These are phyloP conservation scores for Ophion ellenae DNA, from an alignment of 2,888 invertebrate species.

Conservation along the genomic window DNA sequence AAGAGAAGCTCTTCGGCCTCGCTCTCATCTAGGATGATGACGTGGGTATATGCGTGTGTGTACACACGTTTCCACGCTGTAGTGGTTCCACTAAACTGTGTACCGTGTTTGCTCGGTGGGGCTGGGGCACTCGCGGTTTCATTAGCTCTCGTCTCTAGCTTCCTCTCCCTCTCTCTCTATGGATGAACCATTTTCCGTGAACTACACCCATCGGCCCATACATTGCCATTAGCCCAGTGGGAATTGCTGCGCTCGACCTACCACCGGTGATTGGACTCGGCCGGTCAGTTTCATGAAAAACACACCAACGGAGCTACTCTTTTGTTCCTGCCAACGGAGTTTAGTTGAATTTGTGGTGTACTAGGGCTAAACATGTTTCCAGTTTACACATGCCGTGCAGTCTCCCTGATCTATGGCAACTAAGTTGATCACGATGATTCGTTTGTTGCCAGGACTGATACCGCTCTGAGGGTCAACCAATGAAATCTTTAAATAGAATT, in stretches of 20 bases:
- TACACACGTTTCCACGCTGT: slow-evolving; percentile 37
- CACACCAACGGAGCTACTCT: not conserved
- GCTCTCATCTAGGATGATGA: slow-evolving; percentile 12
- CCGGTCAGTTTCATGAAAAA: slow-evolving; percentile 35
- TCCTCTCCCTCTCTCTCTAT: not conserved
- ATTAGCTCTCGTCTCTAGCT: slow-evolving; percentile 47
- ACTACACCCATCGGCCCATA: slow-evolving; percentile 27
- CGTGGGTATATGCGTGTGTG: not conserved
- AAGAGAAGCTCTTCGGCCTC: slow-evolving; percentile 15
- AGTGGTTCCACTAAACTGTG: slow-evolving; percentile 44
- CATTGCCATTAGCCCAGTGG: slow-evolving; percentile 2
- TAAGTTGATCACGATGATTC: too few relatives aligned
- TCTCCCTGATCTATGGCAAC: not conserved
- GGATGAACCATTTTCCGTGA: slow-evolving; percentile 42
- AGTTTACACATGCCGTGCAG: not conserved
- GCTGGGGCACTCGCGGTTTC: slow-evolving; percentile 55
- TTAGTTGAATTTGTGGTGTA: slow-evolving; percentile 4
- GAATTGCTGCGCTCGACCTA: not conserved
- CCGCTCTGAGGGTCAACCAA: too few relatives aligned
- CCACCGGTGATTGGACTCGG: slow-evolving; percentile 2
- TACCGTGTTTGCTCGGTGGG: slow-evolving; percentile 51
- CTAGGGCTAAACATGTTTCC: not conserved
- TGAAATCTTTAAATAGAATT: too few relatives aligned
- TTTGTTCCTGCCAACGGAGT: slow-evolving; percentile 15
- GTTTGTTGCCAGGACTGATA: too few relatives aligned